Percentiles rank a stretch among this genome's conserved stretches.
Evolutionary conservation across 1,140 invertebrate genomes (phyloP).

Genomic region (Scylla paramamosain): DNA sequence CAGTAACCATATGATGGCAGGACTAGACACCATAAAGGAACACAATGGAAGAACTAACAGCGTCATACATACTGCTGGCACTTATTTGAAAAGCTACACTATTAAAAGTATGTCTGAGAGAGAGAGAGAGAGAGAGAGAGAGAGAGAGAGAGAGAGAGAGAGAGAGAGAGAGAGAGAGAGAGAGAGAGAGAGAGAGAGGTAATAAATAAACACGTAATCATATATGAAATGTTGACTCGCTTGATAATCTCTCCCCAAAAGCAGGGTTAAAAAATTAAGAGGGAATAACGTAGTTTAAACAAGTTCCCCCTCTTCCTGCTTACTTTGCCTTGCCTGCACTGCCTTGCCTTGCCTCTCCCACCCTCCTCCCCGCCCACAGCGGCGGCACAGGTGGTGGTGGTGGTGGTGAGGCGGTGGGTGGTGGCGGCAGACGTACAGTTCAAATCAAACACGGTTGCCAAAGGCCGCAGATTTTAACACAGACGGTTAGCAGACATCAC

Average conservation of each 20-base stretch:
- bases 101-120: no score
- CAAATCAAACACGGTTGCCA: no score
- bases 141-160: conserved; percentile 16
- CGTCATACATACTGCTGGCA: no score
- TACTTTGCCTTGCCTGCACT: neutral
- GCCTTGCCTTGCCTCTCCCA: neutral
- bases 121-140: neutral
- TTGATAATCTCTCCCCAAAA: neutral
- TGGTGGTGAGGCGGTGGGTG: no score
- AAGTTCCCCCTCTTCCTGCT: conserved; percentile 10
- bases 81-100: no score
- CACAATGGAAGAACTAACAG: no score
- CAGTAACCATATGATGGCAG: no score
- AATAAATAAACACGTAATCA: neutral
- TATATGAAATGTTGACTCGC: conserved; percentile 15
- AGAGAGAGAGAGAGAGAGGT: neutral
- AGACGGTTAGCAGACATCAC: no score
- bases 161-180: neutral
- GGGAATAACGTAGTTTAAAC: neutral
- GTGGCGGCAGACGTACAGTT: no score
- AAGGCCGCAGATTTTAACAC: no score
- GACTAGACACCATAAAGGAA: no score
- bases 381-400: no score
- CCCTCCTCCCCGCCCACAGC: neutral
- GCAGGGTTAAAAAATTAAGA: conserved; percentile 1